Evolutionary conservation across 2,113 vertebrate genomes (phyloP).

Genomic region (Macrotus californicus): DNA sequence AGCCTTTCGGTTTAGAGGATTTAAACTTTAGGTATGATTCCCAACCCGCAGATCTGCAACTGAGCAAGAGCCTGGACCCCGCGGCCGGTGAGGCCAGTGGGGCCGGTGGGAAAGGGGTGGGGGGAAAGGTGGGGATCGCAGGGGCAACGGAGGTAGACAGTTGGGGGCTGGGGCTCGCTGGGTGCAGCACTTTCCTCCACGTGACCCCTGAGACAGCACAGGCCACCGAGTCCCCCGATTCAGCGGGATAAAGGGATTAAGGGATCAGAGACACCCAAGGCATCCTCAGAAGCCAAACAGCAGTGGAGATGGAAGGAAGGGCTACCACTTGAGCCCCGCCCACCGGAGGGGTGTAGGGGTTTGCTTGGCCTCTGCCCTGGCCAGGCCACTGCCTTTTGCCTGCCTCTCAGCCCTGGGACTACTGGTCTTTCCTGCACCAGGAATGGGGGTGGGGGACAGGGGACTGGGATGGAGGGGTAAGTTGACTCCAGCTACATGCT

Average conservation of each 20-base stretch:
- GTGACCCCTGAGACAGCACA: slow-evolving; percentile 35
- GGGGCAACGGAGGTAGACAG: neutral
- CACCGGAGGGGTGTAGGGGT: slow-evolving; percentile 78
- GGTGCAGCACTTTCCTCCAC: rapidly evolving
- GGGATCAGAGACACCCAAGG: slow-evolving; percentile 83
- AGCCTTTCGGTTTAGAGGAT: neutral
- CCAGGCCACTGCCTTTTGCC: slow-evolving; percentile 77
- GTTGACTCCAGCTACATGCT: neutral
- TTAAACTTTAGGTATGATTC: slow-evolving; percentile 47
- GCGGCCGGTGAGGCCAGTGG: neutral
- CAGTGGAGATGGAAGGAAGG: slow-evolving; percentile 75
- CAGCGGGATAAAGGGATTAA: slow-evolving; percentile 89
- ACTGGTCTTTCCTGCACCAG: neutral
- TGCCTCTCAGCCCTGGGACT: neutral
- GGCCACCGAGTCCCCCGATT: slow-evolving; percentile 81
- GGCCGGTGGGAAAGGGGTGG: rapidly evolving
- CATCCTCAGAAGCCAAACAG: slow-evolving; percentile 86
- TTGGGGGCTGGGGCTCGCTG: neutral
- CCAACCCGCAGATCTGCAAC: slow-evolving; percentile 67
- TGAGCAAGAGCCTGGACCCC: slow-evolving; percentile 63
- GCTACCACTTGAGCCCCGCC: slow-evolving; percentile 71
- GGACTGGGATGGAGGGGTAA: rapidly evolving
- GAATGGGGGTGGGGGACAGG: neutral
- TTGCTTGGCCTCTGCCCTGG: slow-evolving; percentile 84
- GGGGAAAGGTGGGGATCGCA: rapidly evolving